phyloP scores from a whole-genome alignment of 2,113 vertebrate species.

The Neoarius graeffei region DNA sequence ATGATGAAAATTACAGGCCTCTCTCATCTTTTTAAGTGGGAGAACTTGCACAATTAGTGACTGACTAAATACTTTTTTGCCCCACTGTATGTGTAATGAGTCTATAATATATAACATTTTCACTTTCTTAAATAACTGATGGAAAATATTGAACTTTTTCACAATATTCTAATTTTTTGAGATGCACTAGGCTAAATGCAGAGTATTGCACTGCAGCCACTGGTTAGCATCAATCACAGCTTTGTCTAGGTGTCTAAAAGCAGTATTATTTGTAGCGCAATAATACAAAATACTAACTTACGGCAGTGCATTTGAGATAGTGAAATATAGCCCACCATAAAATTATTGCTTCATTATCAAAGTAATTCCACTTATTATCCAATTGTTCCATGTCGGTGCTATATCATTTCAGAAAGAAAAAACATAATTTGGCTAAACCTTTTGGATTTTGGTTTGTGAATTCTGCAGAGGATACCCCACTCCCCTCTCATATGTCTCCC shows the following conservation, averaged over 20 bases:
- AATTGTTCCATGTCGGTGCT: conserved; percentile 4
- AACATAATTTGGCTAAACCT: conserved; percentile 29
- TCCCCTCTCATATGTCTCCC: background rate
- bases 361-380: conserved; percentile 16
- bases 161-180: too few relatives aligned
- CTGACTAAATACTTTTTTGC: too few relatives aligned
- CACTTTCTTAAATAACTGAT: too few relatives aligned
- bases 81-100: too few relatives aligned
- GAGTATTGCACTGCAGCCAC: background rate
- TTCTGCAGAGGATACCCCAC: background rate
- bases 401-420: conserved; percentile 28
- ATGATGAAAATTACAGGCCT: too few relatives aligned
- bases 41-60: too few relatives aligned
- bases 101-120: too few relatives aligned
- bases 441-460: conserved; percentile 15
- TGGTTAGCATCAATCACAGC: background rate
- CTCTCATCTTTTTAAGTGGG: too few relatives aligned
- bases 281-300: background rate
- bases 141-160: too few relatives aligned
- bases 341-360: conserved; percentile 22
- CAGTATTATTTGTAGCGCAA: background rate
- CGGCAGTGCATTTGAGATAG: background rate
- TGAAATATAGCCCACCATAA: conserved; percentile 12
- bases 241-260: conserved; percentile 1
- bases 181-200: too few relatives aligned